Evolutionary conservation across 2,113 vertebrate species (phyloP), one percentile per base, ranked within the genome.

Genomic region (Poecilia latipinna): DNA sequence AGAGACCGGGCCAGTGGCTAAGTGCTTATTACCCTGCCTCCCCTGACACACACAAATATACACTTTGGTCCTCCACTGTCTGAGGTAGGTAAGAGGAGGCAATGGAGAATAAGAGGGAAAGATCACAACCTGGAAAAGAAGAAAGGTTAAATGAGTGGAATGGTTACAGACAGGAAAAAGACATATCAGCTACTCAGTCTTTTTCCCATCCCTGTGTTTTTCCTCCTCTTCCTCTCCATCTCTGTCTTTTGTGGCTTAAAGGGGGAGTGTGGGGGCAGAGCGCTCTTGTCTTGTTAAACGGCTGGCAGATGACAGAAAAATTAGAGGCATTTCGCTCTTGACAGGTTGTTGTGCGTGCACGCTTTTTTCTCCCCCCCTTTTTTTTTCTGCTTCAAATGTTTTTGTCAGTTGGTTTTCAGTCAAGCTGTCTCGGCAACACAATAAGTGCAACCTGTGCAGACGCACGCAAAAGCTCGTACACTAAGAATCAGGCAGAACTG

Each of bases 301-400:
- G 89, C 94, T 93, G 94, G 91, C 94, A 94, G 93, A 94, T 94
- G 95, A 95, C 94, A 95, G 93, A 95, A 94, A 95, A 95, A 95
- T 94, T 94, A 95, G 93, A 94, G 93, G 89, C 93, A 93, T 93
- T 93, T 92, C 74, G 78, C 82, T 93, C 90, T 79, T 95, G 94
- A 95, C 93, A 94, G 93, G 94, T 94, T 94, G 93, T 93, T 94
- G 93, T 92, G 85, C 82, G 79, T 77, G 75, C 31, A n/a, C 22
- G 42, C 68, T 32, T 84, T 65, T 79, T 11, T 33, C 12, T 44
- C 31, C 17, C 1, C 61, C 66, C 4, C 28, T 28, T 11, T 80
- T 88, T 90, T 92, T 93, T 93, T 92, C 92, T 93, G 92, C 94
- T 94, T 91, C 92, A 93, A 94, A 92, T 90, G 82, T 94, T 94